Percentiles rank a stretch among this genome's conserved stretches.
These are phyloP conservation scores for Dolichallabes microphthalmus DNA, from an alignment of 2,113 vertebrate genomes.

Conservation along the genomic window DNA sequence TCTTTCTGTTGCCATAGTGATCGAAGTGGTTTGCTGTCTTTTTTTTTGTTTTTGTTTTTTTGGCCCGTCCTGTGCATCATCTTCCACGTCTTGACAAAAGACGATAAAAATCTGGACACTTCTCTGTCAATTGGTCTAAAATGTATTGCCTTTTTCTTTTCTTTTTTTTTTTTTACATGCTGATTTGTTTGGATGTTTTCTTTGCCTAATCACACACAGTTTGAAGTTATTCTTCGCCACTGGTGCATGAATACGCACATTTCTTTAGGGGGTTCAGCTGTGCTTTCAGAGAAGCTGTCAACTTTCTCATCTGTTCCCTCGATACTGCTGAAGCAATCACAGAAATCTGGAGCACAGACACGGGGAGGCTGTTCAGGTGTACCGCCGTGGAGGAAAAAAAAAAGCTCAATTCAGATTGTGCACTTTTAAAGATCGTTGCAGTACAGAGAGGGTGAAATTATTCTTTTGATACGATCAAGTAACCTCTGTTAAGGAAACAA, in stretches of 20 bases:
- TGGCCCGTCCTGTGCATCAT: conserved; percentile 68
- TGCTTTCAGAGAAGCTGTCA: conserved; percentile 34
- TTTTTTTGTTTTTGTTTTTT: conserved; percentile 66
- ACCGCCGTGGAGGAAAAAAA: background rate
- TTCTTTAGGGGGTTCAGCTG: conserved; percentile 20
- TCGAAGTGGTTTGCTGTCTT: conserved; percentile 73
- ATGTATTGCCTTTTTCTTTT: background rate
- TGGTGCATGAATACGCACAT: background rate
- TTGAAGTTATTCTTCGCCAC: background rate
- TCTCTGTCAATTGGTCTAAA: background rate
- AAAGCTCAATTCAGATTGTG: background rate
- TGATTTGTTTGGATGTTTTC: conserved; percentile 21
- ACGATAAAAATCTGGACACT: conserved; percentile 9
- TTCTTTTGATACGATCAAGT: background rate
- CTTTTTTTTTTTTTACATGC: background rate
- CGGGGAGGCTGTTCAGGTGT: conserved; percentile 49
- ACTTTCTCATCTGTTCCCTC: conserved; percentile 6
- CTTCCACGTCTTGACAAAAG: conserved; percentile 51
- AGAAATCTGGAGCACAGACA: conserved; percentile 39
- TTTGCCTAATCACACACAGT: conserved; percentile 2
- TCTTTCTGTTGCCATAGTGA: conserved; percentile 79
- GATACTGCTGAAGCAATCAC: conserved; percentile 33
- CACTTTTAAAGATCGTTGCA: background rate
- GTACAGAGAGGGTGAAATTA: background rate
- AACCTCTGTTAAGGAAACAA: background rate